Evolutionary conservation across 2,888 invertebrate species (phyloP), one percentile per base, ranked within the genome.

Genomic region (Sphaerophoria rueppellii): DNA sequence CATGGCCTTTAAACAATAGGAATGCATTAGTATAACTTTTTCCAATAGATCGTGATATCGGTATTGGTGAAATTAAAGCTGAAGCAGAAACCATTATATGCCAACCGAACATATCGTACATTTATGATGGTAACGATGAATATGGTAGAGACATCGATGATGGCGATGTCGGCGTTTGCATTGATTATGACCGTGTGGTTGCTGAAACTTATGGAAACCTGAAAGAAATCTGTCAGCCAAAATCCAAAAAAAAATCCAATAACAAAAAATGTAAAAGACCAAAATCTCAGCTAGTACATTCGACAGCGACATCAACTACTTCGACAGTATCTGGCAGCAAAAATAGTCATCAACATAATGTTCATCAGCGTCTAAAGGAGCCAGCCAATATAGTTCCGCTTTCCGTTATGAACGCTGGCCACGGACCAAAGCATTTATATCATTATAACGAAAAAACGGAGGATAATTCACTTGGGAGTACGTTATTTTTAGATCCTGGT

Each of bases 121-220:
- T 86, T 7, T 82, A 79, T 46, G 79, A 54, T 37, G n/a, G 35
- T 34, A 24, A 24, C 24, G 16, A 54, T 16, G 74, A 74, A 0
- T 70, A 74, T 48, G 72, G 35, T 46, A 69, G 70, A 11, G 63
- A 63, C 11, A 16, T 46, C 6, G 57, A 72, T 11, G 71, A 71
- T 14, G 54, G 67, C 46, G 74, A 79, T 12, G 34, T 16, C 24
- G 79, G 65, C n/a, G 48, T 79, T 1, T 83, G 79, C 60, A 79
- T 83, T 52, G 83, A 83, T 55, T 79, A 83, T 55, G 83, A 83
- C 50, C 79, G 83, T 50, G 54, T 83, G 16, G 55, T 80, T 16
- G 80, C 71, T 14, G 80, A 83, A 57, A 75, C 75, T 0, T 79
- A 79, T 48, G 58, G 65, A 2, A 67, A 50, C 12, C n/a, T 54